These are phyloP conservation scores for Eupithecia subfuscata DNA, from an alignment of 2,888 invertebrate genomes.

Conservation along the genomic window DNA sequence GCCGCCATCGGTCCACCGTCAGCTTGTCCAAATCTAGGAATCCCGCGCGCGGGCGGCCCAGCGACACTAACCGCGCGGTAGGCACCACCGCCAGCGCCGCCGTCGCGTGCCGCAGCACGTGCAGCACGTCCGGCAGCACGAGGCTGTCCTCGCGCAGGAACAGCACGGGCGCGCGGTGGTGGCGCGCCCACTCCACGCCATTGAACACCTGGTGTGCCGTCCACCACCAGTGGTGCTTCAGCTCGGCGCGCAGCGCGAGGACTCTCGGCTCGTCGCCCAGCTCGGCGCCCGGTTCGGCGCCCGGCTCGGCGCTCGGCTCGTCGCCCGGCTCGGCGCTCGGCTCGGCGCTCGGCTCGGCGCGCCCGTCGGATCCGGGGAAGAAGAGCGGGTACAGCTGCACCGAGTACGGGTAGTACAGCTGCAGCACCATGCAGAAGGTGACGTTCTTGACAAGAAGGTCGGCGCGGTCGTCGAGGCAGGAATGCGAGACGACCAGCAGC, in stretches of 20 bases:
- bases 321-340: too few relatives aligned
- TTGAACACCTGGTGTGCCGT: constrained; percentile 79
- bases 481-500: constrained; percentile 63
- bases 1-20: constrained; percentile 58
- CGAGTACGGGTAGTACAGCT: constrained; percentile 63
- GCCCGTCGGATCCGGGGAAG: constrained; percentile 60
- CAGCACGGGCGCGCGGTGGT: constrained; percentile 88
- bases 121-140: constrained; percentile 74
- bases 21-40: constrained; percentile 49
- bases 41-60: constrained; percentile 85
- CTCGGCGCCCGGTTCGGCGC: not conserved
- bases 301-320: too few relatives aligned
- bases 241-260: constrained; percentile 86
- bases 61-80: constrained; percentile 86
- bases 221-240: constrained; percentile 87
- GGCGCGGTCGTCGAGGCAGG: constrained; percentile 53
- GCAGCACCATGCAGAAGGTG: constrained; percentile 61
- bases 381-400: constrained; percentile 55
- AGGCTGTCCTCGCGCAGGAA: constrained; percentile 81
- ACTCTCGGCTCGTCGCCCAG: constrained; percentile 41
- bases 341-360: constrained; percentile 39
- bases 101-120: constrained; percentile 88
- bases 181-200: constrained; percentile 68
- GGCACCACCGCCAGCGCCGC: constrained; percentile 91
- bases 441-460: constrained; percentile 53